phyloP scores from a whole-genome alignment of 2,113 vertebrate species.

The Equus quagga region DNA sequence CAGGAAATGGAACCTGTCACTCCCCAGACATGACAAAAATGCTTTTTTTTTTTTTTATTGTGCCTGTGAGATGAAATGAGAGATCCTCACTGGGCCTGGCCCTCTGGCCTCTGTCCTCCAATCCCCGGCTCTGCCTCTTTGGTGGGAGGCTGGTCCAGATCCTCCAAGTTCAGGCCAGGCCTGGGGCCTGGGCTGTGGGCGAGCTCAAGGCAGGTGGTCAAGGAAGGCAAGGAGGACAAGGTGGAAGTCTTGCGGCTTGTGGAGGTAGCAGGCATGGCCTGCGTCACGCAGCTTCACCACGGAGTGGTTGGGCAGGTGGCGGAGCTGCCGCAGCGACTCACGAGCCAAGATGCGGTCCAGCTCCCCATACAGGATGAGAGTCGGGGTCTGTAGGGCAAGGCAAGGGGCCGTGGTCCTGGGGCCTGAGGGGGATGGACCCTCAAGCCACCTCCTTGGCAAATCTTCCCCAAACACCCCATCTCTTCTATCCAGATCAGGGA shows the following conservation, averaged over 20 bases:
- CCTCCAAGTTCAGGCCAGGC: not conserved
- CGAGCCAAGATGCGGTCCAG: slow-evolving; percentile 90
- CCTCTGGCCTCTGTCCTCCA: not conserved
- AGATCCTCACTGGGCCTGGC: not conserved
- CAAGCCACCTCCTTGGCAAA: not conserved
- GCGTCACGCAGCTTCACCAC: slow-evolving; percentile 89
- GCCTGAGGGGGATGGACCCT: not conserved
- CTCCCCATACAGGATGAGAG: slow-evolving; percentile 94
- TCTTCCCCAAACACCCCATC: slow-evolving; percentile 3
- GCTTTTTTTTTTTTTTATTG: slow-evolving; percentile 67
- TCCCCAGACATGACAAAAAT: slow-evolving; percentile 11
- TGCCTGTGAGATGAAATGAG: not conserved
- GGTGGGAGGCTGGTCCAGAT: not conserved
- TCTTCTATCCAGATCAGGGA: not conserved
- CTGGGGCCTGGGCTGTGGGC: not conserved
- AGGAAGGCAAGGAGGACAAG: slow-evolving; percentile 93
- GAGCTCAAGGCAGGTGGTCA: slow-evolving; percentile 85
- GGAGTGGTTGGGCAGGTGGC: slow-evolving; percentile 90
- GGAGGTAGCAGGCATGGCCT: slow-evolving; percentile 96
- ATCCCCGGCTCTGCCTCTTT: not conserved
- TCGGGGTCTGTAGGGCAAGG: slow-evolving; percentile 90
- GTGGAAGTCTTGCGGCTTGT: slow-evolving; percentile 95
- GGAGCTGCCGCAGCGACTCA: slow-evolving; percentile 94
- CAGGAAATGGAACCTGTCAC: not conserved
- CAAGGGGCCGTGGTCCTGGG: not conserved